phyloP scores from a whole-genome alignment of 2,797 vertebrate genomes.

The Melanotaenia parkinsoni region DNA sequence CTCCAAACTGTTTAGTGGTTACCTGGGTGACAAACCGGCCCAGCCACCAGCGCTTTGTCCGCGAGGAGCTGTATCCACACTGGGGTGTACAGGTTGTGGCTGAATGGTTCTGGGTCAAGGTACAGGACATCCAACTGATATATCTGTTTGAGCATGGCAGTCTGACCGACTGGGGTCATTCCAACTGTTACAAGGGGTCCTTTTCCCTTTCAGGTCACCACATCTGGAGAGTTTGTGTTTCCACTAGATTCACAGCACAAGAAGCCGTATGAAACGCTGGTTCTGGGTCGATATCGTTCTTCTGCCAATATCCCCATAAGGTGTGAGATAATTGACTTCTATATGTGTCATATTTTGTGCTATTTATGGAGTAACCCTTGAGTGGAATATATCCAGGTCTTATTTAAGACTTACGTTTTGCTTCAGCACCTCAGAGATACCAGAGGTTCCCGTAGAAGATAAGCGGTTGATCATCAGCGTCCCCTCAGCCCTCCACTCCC shows the following conservation, averaged over 20 bases:
- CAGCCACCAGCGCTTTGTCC: conserved; percentile 88
- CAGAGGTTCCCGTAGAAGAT: conserved; percentile 80
- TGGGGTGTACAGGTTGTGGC: conserved; percentile 89
- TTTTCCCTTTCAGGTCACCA: conserved; percentile 85
- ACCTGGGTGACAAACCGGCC: conserved; percentile 97
- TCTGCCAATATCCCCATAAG: conserved; percentile 36
- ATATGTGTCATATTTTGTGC: not conserved
- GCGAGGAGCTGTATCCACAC: conserved; percentile 91
- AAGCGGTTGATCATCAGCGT: conserved; percentile 90
- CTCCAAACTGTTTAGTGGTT: conserved; percentile 87
- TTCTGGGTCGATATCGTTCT: conserved; percentile 85
- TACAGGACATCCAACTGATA: conserved; percentile 15
- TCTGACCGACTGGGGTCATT: not conserved
- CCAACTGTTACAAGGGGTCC: not conserved
- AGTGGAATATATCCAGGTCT: not conserved
- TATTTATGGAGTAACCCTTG: not conserved
- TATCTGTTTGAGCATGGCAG: not conserved
- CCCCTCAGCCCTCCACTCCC: conserved; percentile 93
- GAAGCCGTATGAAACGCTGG: conserved; percentile 93
- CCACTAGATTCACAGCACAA: conserved; percentile 95
- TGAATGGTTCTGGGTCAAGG: conserved; percentile 97
- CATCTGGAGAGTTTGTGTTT: conserved; percentile 90
- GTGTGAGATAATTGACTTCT: conserved; percentile 35
- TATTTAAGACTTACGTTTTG: conserved; percentile 26
- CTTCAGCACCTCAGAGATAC: conserved; percentile 73